Percentiles rank a stretch among this genome's conserved stretches.
phyloP scores from a whole-genome alignment of 2,113 vertebrate genomes.

The Theristicus caerulescens region DNA sequence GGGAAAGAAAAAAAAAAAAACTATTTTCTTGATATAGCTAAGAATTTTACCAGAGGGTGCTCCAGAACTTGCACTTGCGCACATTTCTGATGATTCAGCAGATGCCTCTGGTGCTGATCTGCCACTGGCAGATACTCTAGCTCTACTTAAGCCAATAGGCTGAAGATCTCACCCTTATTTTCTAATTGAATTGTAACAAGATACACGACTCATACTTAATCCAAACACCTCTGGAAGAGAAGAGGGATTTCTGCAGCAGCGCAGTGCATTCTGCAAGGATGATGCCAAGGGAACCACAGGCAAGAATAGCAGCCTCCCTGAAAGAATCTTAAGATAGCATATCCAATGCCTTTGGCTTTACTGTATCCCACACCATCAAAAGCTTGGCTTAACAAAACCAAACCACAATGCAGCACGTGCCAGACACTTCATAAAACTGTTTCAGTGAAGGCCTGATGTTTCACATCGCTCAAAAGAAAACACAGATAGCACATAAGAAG shows the following conservation, averaged over 20 bases:
- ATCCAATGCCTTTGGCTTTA: background rate
- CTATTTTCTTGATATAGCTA: background rate
- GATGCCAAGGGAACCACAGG: background rate
- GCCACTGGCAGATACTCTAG: background rate
- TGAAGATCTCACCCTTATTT: background rate
- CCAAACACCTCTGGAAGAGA: background rate
- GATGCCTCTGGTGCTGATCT: background rate
- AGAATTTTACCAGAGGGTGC: background rate
- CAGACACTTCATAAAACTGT: background rate
- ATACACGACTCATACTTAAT: background rate
- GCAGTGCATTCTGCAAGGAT: background rate
- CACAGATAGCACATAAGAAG: fast-evolving
- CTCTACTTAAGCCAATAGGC: background rate
- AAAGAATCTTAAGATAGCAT: background rate
- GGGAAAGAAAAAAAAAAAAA: background rate
- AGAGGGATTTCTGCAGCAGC: background rate
- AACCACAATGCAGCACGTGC: background rate
- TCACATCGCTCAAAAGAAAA: background rate
- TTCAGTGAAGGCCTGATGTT: background rate
- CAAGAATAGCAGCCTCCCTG: background rate
- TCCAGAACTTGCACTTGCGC: background rate
- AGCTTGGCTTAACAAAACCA: background rate
- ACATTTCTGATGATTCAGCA: background rate
- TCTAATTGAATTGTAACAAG: background rate
- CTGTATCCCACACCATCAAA: background rate